Evolutionary conservation across 2,113 vertebrate genomes (phyloP).

Genomic region (Australoheros scitulus): DNA sequence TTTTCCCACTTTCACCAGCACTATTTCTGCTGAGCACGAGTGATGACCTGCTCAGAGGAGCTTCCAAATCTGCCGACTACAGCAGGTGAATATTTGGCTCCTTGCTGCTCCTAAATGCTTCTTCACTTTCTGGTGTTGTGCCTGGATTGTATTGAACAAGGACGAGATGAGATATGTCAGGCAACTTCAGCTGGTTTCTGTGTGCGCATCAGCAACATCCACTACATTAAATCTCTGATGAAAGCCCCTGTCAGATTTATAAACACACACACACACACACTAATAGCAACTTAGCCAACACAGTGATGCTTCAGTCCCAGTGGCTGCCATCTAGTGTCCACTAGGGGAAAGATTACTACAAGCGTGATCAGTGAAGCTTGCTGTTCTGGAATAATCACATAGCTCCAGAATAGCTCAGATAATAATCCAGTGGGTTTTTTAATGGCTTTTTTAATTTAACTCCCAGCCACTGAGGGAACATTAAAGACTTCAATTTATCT

Average conservation of each 20-base stretch:
- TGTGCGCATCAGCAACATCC: constrained; percentile 16
- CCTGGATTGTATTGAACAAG: constrained; percentile 14
- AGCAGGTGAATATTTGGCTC: constrained; percentile 56
- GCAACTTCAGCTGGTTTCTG: constrained; percentile 13
- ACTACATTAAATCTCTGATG: constrained; percentile 8
- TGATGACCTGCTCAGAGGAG: constrained; percentile 45
- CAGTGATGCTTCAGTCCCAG: background rate
- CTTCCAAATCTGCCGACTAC: constrained; percentile 53
- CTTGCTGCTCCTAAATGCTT: constrained; percentile 36
- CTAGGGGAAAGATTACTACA: background rate
- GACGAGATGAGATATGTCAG: constrained; percentile 4
- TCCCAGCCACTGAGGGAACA: background rate
- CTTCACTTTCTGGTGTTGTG: constrained; percentile 19
- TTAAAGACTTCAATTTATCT: constrained; percentile 11
- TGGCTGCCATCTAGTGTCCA: constrained; percentile 62
- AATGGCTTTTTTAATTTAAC: background rate
- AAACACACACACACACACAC: background rate
- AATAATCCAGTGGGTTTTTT: constrained; percentile 1
- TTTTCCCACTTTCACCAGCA: background rate
- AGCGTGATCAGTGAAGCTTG: background rate
- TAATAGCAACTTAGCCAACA: background rate
- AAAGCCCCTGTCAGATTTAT: constrained; percentile 22
- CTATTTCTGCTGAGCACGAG: constrained; percentile 55
- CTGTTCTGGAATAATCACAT: background rate
- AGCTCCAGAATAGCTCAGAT: background rate